Evolutionary conservation across 2,888 invertebrate species (phyloP), one percentile per base, ranked within the genome.

Genomic region (Liopterus haemorrhoidalis): DNA sequence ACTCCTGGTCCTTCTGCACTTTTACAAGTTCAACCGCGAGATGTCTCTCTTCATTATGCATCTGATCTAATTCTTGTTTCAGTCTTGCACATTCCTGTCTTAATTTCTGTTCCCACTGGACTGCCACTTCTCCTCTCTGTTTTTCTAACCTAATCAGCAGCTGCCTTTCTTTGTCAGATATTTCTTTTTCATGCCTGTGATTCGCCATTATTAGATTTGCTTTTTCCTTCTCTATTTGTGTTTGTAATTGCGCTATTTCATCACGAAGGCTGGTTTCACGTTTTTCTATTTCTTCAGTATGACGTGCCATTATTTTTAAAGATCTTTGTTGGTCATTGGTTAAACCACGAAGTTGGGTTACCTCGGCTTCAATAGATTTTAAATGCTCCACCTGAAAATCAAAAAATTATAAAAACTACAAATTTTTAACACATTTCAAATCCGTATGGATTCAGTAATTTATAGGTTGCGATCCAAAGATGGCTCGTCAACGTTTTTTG

Each of bases 71-170:
- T 63, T 81, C 80, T 49, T 67, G 65, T 64, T 74, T 78, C 62
- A 81, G 66, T 65, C 78, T 71, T 57, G 72, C 70, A 66, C 76
- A 76, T 68, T 81, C 81, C 58, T 73, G 71, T 55, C 75, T 67
- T 57, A 79, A 62, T 64, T 74, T 72, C 52, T 76, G 74, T 61
- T 81, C 80, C 80, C 80, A 81, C 69, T 78, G 71, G 54, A 71
- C 68, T 48, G 74, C 75, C 52, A 74, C 73, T 61, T 74, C 73
- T 73, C 71, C 54, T 72, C 70, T 52, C 20, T 45, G 45, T 27
- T 45, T 45, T 19, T 45, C 45, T 46, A 66, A 49, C 49, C 62
- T 61, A 31, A 59, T 51, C 43, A 59, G 56, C 36, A 58, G 49
- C 31, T 56, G 58, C 43, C 70, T 57, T 46, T 73, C 72, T 54